Evolutionary conservation across 2,797 vertebrate genomes (phyloP).

Genomic region (Gymnoscopelus microlampas): DNA sequence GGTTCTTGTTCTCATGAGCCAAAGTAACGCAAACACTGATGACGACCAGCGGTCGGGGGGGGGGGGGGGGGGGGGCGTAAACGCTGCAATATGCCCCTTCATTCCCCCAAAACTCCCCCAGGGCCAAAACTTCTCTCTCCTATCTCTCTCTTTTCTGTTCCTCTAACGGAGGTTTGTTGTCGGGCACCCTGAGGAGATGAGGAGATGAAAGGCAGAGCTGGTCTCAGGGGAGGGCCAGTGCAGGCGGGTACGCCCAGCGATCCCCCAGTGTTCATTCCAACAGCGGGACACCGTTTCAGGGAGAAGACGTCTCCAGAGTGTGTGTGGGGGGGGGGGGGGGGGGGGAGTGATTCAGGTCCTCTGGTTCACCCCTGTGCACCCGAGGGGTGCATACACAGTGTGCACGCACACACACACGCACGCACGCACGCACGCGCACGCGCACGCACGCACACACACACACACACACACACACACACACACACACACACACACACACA

Average conservation of each 20-base stretch:
- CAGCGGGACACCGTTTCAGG: constrained; percentile 50
- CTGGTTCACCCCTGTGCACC: constrained; percentile 37
- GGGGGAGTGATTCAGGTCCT: constrained; percentile 36
- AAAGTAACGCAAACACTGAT: constrained; percentile 47
- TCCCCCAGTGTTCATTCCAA: constrained; percentile 44
- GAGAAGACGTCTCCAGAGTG: constrained; percentile 44
- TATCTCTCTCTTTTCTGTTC: constrained; percentile 43
- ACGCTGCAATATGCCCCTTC: not conserved
- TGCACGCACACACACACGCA: constrained; percentile 12
- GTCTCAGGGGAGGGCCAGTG: constrained; percentile 67
- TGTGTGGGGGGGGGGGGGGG: constrained; percentile 5
- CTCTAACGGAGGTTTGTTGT: constrained; percentile 62
- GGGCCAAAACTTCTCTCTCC: constrained; percentile 52
- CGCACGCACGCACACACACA: too few species aligned
- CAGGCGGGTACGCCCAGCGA: constrained; percentile 60
- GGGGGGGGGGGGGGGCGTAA: too few species aligned
- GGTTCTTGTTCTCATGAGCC: constrained; percentile 7
- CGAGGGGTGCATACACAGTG: too few species aligned
- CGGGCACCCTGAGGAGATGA: constrained; percentile 72
- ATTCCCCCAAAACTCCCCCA: not conserved
- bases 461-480: too few species aligned
- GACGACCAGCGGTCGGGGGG: too few species aligned
- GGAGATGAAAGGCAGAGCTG: constrained; percentile 76
- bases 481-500: too few species aligned
- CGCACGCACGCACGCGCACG: constrained; percentile 39